phyloP scores from a whole-genome alignment of 2,888 invertebrate genomes.

The Metacarcinus magister region DNA sequence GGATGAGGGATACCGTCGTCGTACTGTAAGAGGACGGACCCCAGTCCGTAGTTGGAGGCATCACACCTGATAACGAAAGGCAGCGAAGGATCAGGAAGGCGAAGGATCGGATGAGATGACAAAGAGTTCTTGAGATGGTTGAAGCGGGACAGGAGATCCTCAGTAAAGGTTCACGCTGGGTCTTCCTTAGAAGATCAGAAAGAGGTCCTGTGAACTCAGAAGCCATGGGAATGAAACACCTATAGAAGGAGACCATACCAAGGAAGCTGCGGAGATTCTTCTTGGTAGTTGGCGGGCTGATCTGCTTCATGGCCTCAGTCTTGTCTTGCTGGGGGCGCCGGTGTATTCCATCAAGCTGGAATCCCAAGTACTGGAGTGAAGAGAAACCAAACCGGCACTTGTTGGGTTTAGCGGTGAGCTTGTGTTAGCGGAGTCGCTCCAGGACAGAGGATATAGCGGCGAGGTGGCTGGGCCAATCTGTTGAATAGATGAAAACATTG shows the following conservation, averaged over 20 bases:
- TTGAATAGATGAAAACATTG: constrained; percentile 54
- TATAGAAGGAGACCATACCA: constrained; percentile 67
- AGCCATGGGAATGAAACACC: constrained; percentile 22
- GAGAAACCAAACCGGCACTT: constrained; percentile 58
- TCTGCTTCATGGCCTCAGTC: background rate
- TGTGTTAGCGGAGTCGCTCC: background rate
- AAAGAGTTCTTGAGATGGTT: background rate
- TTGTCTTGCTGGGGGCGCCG: background rate
- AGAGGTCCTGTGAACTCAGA: background rate
- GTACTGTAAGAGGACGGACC: constrained; percentile 54
- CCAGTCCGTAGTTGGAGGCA: constrained; percentile 52
- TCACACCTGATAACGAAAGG: constrained; percentile 47
- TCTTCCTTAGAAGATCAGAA: background rate
- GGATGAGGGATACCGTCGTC: constrained; percentile 8
- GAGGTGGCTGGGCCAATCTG: constrained; percentile 50
- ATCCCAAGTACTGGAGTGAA: constrained; percentile 62
- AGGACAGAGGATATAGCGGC: background rate
- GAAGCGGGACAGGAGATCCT: background rate
- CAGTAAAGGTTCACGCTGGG: background rate
- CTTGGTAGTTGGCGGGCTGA: constrained; percentile 53
- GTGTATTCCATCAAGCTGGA: background rate
- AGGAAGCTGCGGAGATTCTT: constrained; percentile 39
- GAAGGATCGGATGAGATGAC: background rate
- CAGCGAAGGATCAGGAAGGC: background rate
- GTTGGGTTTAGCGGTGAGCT: background rate